phyloP scores from a whole-genome alignment of 2,113 vertebrate species.

The Ameiurus melas region DNA sequence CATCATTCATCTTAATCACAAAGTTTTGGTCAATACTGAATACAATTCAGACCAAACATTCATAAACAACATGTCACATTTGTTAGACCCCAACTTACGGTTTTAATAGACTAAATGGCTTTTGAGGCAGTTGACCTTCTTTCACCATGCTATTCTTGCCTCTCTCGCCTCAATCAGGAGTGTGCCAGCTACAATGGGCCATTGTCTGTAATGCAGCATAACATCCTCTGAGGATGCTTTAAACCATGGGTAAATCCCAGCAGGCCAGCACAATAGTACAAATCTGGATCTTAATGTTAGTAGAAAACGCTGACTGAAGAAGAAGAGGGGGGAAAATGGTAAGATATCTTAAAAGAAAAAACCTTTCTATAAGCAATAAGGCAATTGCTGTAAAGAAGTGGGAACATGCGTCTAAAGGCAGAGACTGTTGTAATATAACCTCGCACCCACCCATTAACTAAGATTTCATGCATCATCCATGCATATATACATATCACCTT shows the following conservation, averaged over 20 bases:
- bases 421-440: too few species aligned
- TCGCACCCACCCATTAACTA: background rate
- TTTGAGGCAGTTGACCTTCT: background rate
- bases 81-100: background rate
- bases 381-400: background rate
- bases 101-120: background rate
- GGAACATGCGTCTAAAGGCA: background rate
- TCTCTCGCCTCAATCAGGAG: background rate
- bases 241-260: conserved; percentile 28
- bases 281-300: background rate
- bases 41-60: background rate
- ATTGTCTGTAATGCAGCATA: conserved; percentile 30
- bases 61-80: background rate
- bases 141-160: conserved; percentile 5
- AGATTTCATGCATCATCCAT: background rate
- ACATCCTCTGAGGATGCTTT: conserved; percentile 42
- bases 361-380: background rate
- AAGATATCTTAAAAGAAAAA: background rate
- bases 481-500: too few species aligned
- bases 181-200: conserved; percentile 16
- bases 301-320: too few species aligned
- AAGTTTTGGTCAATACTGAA: background rate
- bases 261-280: conserved; percentile 10
- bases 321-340: background rate
- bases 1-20: background rate